A percentile compares a stretch with the other conserved stretches of the same genome.
Conservation (phyloP, 2,797 vertebrate genomes). For the Glossophaga mutica region DNA sequence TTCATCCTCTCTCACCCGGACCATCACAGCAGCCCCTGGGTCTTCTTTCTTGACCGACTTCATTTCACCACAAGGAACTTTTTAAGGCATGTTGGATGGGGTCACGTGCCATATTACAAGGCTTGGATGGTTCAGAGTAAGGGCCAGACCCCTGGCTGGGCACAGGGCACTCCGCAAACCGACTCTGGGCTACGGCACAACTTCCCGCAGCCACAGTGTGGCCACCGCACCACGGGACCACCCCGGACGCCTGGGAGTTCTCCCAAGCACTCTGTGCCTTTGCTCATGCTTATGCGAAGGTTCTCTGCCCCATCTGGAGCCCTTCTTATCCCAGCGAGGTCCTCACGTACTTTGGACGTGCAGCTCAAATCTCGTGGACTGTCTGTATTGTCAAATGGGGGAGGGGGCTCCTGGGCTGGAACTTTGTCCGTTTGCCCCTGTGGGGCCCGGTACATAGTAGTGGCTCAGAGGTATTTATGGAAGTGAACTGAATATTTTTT, state of each 20-base stretch:
- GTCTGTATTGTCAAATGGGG: fast-evolving
- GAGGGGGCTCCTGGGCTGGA: background rate
- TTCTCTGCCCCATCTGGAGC: background rate
- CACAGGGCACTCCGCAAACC: fast-evolving
- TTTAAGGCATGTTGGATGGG: background rate
- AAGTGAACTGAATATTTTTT: background rate
- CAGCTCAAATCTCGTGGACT: background rate
- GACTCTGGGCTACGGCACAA: background rate
- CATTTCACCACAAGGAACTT: background rate
- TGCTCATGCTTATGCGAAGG: background rate
- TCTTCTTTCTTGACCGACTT: background rate
- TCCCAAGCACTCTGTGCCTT: background rate
- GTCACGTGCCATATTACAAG: background rate
- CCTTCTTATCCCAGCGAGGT: background rate
- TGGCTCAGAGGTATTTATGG: background rate
- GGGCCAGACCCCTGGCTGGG: background rate
- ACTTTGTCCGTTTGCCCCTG: background rate
- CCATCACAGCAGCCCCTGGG: background rate
- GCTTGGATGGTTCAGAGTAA: background rate
- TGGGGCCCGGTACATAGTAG: background rate
- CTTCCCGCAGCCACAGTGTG: fast-evolving
- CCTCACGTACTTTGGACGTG: background rate
- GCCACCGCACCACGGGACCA: fast-evolving
- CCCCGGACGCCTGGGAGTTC: background rate
- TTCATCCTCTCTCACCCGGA: background rate